Evolutionary conservation across 2,797 vertebrate genomes (phyloP), one percentile per base, ranked within the genome.

Genomic region (Catharus ustulatus): DNA sequence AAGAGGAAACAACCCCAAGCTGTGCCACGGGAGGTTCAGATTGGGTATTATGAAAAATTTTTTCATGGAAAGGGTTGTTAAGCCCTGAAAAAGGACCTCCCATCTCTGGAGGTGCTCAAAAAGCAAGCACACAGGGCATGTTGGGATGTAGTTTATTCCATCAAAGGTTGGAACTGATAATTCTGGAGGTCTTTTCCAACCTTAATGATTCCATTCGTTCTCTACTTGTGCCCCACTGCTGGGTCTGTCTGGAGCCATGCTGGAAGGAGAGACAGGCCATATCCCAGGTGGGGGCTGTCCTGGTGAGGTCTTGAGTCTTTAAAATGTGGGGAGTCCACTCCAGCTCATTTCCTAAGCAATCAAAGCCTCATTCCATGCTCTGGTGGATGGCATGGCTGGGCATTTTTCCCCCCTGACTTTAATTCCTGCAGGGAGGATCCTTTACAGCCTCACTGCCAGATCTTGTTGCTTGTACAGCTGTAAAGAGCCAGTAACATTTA

Each of bases 181-280:
- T 48, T 30, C 27, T 36, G 21, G 36, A 68, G 26, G 27, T 68
- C 18, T 62, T 55, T 62, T 62, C 48, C 23, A 38, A 24, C 13
- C 42, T 24, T 36, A 43, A 49, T 0, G 0, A 49, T 38, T 32
- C 32, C 20, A 36, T 55, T 68, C 6, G 8, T 43, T 43, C 27
- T 14, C 10, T 32, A 15, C 27, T 24, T 43, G 52, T 48, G 45
- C 24, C 52, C 66, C 69, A 24, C 30, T 3, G 1, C 32, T 30
- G 23, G n/a, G 7, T 63, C 45, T 62, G 38, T 38, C 48, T 1
- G 0, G 23, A 61, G 49, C 45, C 9, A 5, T 27, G 38, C 52
- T 32, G 29, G 8, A 10, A 24, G 15, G 21, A 51, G 27, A 2
- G 0, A n/a, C 16, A 29, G 26, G 17, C 9, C 2, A 0, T 45